phyloP scores from a whole-genome alignment of 1,140 invertebrate genomes.

The Scaptomyza hsui region DNA sequence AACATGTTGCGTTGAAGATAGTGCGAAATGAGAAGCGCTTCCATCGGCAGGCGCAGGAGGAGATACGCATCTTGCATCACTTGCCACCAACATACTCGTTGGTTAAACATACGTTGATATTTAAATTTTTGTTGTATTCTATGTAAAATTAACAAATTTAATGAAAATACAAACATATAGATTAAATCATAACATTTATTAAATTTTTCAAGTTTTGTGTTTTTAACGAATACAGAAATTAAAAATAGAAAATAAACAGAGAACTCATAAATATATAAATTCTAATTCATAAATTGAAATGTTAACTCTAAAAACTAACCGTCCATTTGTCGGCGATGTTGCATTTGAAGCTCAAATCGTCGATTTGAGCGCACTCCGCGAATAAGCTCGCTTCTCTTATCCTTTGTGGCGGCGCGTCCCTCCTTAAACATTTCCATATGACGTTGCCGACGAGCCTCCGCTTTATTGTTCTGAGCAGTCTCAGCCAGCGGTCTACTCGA shows the following conservation, averaged over 20 bases:
- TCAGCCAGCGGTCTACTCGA: not conserved
- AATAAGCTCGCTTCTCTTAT: constrained; percentile 76
- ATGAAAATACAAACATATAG: too few species aligned
- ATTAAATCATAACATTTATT: not conserved
- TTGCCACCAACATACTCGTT: constrained; percentile 93
- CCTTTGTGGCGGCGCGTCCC: constrained; percentile 14
- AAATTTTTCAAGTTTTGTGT: not conserved
- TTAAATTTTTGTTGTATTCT: too few species aligned
- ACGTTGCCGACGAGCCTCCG: constrained; percentile 49
- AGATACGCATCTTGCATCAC: constrained; percentile 98
- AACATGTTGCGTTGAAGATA: constrained; percentile 98
- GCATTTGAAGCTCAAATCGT: constrained; percentile 88
- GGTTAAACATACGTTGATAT: not conserved
- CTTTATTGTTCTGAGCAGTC: constrained; percentile 28
- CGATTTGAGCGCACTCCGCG: constrained; percentile 87
- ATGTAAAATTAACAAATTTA: too few species aligned
- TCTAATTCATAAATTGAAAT: not conserved
- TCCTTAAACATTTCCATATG: constrained; percentile 76
- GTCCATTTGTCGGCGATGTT: constrained; percentile 79
- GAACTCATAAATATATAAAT: too few species aligned
- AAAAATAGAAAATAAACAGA: constrained; percentile 12
- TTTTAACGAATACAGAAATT: constrained; percentile 4
- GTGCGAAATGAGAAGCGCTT: constrained; percentile 99
- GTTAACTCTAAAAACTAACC: not conserved
- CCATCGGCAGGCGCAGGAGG: constrained; percentile 99